Percentiles rank a stretch among this genome's conserved stretches.
These are phyloP conservation scores for Drosophila greeni DNA, from an alignment of 2,888 invertebrate species.

Conservation along the genomic window DNA sequence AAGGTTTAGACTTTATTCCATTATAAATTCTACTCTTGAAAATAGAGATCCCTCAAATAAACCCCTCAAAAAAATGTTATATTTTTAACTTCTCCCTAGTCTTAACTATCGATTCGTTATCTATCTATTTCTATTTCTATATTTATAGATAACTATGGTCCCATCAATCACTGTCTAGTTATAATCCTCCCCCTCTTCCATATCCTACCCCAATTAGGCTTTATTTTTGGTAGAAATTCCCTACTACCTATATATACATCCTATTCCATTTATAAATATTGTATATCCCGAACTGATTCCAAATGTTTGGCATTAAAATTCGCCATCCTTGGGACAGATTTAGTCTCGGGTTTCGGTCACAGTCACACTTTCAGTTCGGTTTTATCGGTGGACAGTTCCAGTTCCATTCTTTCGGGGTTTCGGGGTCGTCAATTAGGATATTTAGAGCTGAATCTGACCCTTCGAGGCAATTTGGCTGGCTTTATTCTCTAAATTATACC, in stretches of 20 bases:
- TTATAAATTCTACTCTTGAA: neutral
- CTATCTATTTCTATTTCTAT: neutral
- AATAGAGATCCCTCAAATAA: no score
- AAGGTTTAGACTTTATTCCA: no score
- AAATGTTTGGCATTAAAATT: constrained; percentile 26
- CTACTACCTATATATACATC: neutral
- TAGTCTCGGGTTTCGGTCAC: constrained; percentile 17
- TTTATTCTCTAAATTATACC: constrained; percentile 17
- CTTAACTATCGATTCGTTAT: neutral
- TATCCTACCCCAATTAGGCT: constrained; percentile 20
- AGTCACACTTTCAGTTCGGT: constrained; percentile 5
- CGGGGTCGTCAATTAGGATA: constrained; percentile 61
- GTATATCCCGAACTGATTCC: no score
- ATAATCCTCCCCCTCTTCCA: neutral
- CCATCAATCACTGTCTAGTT: constrained; percentile 18
- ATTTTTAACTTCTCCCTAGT: neutral
- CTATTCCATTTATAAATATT: constrained; percentile 19
- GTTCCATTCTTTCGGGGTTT: neutral
- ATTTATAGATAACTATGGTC: neutral
- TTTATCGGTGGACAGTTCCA: neutral
- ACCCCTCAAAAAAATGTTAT: neutral
- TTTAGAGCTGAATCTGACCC: constrained; percentile 44
- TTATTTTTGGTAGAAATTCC: neutral
- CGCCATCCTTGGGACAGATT: constrained; percentile 15
- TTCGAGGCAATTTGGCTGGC: constrained; percentile 20